Evolutionary conservation across 2,113 vertebrate genomes (phyloP).

Genomic region (Tychaedon coryphoeus): DNA sequence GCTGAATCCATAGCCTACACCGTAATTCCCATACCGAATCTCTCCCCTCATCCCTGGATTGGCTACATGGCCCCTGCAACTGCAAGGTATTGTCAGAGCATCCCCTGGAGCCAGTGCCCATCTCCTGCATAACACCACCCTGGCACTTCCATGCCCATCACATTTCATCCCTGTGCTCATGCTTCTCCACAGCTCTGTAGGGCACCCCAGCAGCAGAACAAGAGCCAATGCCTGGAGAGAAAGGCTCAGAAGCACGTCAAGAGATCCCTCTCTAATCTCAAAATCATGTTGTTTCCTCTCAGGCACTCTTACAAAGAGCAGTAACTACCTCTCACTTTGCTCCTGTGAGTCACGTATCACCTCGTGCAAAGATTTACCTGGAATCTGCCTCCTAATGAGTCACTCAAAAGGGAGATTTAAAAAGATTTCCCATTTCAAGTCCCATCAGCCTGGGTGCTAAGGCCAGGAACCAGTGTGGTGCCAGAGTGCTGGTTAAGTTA

Average conservation of each 20-base stretch:
- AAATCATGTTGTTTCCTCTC: slow-evolving; percentile 3
- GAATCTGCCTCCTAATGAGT: slow-evolving; percentile 55
- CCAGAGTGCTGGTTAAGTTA: slow-evolving; percentile 31
- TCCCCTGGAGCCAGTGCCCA: fast-evolving
- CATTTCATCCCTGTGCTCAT: not conserved
- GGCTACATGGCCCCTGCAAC: fast-evolving
- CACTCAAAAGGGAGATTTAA: slow-evolving; percentile 8
- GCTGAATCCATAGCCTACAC: not conserved
- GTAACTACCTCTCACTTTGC: not conserved
- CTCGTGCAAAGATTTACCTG: slow-evolving; percentile 41
- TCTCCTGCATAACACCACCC: not conserved
- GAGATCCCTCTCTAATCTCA: not conserved
- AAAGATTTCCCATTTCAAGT: slow-evolving; percentile 48
- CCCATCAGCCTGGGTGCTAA: slow-evolving; percentile 37
- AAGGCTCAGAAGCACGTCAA: not conserved
- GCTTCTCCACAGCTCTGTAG: not conserved
- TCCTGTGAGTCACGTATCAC: slow-evolving; percentile 43
- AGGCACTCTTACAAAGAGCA: not conserved
- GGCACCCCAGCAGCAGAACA: not conserved
- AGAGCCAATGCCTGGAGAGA: not conserved
- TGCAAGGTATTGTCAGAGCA: not conserved
- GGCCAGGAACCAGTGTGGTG: slow-evolving; percentile 28
- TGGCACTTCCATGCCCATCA: not conserved
- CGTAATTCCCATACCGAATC: fast-evolving
- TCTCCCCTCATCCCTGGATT: fast-evolving